A percentile compares a stretch with the other conserved stretches of the same genome.
Conservation (phyloP, 2,797 vertebrate genomes). For the Mastacembelus armatus region DNA sequence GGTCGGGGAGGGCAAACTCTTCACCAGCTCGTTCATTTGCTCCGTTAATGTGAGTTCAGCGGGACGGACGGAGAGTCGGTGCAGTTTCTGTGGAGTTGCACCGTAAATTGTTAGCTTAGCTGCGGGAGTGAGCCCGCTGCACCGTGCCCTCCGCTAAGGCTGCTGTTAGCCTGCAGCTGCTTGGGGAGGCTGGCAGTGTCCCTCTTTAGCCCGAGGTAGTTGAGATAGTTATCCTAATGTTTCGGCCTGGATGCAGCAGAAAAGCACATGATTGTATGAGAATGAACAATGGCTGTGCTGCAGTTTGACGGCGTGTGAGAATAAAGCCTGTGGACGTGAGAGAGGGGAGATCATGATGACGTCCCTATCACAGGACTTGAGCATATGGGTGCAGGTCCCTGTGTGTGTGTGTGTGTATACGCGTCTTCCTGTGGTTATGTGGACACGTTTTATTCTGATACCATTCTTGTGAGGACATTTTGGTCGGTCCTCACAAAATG, state of each 20-base stretch:
- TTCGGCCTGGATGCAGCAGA: background rate
- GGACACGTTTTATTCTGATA: no score
- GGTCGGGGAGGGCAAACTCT: conserved; percentile 77
- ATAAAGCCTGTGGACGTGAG: conserved; percentile 36
- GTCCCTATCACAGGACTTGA: conserved; percentile 55
- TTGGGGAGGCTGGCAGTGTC: conserved; percentile 8
- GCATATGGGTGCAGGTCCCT: conserved; percentile 46
- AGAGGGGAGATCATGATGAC: conserved; percentile 59
- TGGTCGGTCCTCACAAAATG: background rate
- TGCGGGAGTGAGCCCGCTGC: conserved; percentile 35
- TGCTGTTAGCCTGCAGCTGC: conserved; percentile 67
- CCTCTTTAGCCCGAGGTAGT: background rate
- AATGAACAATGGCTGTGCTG: background rate
- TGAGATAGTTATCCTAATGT: background rate
- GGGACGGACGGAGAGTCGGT: conserved; percentile 25
- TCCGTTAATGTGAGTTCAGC: conserved; percentile 5
- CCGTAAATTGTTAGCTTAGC: conserved; percentile 58
- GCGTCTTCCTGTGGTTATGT: no score
- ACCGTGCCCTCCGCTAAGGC: conserved; percentile 31
- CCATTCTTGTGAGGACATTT: no score
- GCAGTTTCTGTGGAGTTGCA: conserved; percentile 38
- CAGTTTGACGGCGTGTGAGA: conserved; percentile 38
- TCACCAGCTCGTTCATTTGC: conserved; percentile 82
- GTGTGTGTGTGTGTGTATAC: background rate
- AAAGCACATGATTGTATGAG: background rate